A percentile compares a stretch with the other conserved stretches of the same genome.
These are phyloP conservation scores for Spilogale gracilis DNA, from an alignment of 2,113 vertebrate species.

Conservation along the genomic window DNA sequence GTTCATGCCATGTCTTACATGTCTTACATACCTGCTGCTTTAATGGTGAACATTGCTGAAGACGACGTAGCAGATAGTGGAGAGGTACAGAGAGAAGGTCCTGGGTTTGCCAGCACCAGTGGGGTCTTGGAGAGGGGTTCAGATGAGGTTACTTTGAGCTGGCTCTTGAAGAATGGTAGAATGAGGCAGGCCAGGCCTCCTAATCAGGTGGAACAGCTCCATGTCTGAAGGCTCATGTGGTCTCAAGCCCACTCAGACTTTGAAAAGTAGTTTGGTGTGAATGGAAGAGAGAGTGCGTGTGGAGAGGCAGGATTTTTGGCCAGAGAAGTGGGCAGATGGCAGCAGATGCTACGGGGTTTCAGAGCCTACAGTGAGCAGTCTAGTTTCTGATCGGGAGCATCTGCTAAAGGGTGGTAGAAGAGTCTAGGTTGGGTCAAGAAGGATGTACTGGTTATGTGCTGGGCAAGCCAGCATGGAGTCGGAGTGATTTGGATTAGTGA, in stretches of 20 bases:
- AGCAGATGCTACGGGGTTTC: background rate
- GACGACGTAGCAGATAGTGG: background rate
- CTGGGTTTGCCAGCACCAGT: no score
- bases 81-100: background rate
- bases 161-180: background rate
- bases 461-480: background rate
- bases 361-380: background rate
- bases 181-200: background rate
- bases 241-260: background rate
- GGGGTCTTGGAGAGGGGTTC: background rate
- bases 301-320: background rate
- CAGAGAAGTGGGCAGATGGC: background rate
- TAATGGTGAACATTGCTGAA: no score
- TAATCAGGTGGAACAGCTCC: background rate
- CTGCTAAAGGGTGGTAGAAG: background rate
- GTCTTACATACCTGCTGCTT: background rate
- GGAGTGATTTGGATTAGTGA: accelerated
- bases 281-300: background rate
- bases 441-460: background rate
- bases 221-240: background rate
- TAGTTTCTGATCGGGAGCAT: background rate
- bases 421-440: background rate
- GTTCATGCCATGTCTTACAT: accelerated
- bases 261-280: background rate
- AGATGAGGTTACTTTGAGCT: accelerated